A percentile compares a stretch with the other conserved stretches of the same genome.
phyloP scores from a whole-genome alignment of 2,797 vertebrate genomes.

The Yasuhikotakia modesta region DNA sequence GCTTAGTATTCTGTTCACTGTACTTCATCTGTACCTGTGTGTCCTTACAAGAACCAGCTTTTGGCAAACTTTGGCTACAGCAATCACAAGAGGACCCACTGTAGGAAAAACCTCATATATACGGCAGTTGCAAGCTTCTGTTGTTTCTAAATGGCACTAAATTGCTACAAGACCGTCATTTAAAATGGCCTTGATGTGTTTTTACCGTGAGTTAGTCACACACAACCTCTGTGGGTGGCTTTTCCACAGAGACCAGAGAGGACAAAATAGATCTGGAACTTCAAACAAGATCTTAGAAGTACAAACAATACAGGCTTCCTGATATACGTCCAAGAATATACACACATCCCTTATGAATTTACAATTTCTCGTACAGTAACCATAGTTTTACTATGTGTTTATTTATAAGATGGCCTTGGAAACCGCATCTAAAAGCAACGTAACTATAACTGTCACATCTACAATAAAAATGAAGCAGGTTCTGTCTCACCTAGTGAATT shows the following conservation, averaged over 20 bases:
- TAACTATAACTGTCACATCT: not conserved
- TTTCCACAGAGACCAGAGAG: conserved; percentile 24
- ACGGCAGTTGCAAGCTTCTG: not conserved
- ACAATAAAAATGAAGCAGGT: not conserved
- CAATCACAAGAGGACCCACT: not conserved
- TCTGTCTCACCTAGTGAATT: no score
- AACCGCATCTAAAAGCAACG: not conserved
- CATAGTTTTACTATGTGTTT: not conserved
- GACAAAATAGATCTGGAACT: conserved; percentile 35
- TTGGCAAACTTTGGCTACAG: not conserved
- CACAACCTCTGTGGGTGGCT: conserved; percentile 43
- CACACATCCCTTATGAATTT: conserved; percentile 13
- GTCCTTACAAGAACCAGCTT: not conserved
- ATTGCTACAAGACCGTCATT: not conserved
- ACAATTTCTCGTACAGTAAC: not conserved
- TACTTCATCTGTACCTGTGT: not conserved
- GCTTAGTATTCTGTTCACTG: conserved; percentile 22
- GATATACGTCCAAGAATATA: conserved; percentile 29
- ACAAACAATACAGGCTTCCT: conserved; percentile 37
- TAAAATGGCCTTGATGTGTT: conserved; percentile 15
- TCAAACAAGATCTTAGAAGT: conserved; percentile 30
- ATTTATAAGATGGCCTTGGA: not conserved
- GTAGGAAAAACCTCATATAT: not conserved
- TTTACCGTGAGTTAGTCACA: conserved; percentile 13
- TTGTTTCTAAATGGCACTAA: not conserved